Evolutionary conservation across 2,888 invertebrate genomes (phyloP).

Genomic region (Desoria tigrina): DNA sequence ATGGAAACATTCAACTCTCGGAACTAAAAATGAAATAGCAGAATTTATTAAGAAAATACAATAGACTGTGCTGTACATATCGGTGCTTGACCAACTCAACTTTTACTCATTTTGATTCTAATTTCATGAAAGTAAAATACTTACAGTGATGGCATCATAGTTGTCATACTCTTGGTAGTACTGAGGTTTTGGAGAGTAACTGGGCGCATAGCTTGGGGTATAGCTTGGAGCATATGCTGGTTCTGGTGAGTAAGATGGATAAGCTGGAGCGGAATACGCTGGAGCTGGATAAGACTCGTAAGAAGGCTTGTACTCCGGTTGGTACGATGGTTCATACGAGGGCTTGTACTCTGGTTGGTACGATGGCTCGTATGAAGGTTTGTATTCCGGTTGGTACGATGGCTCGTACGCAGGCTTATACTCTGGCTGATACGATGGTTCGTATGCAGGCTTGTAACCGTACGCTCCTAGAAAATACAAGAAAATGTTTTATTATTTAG

Average conservation of each 20-base stretch:
- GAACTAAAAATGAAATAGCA: conserved; percentile 33
- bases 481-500: conserved; percentile 11
- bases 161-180: conserved; percentile 48
- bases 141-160: conserved; percentile 48
- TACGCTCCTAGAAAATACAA: conserved; percentile 23
- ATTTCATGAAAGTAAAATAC: too few species aligned
- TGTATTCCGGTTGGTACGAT: conserved; percentile 23
- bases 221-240: conserved; percentile 16
- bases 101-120: too few species aligned
- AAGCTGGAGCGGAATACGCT: conserved; percentile 17
- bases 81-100: too few species aligned
- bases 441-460: conserved; percentile 33
- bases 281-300: conserved; percentile 27
- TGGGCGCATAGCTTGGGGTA: conserved; percentile 21
- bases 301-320: conserved; percentile 23
- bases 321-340: conserved; percentile 16
- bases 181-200: conserved; percentile 31
- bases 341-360: conserved; percentile 27
- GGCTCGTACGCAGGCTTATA: conserved; percentile 32
- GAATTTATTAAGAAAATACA: conserved; percentile 1
- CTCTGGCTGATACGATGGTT: conserved; percentile 26
- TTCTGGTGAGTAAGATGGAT: conserved; percentile 15
- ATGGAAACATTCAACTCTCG: conserved; percentile 41
- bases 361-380: conserved; percentile 13
- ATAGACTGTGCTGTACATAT: too few species aligned